Conservation (phyloP, 2,888 invertebrate genomes). For the Gandaritis pyraliata region DNA sequence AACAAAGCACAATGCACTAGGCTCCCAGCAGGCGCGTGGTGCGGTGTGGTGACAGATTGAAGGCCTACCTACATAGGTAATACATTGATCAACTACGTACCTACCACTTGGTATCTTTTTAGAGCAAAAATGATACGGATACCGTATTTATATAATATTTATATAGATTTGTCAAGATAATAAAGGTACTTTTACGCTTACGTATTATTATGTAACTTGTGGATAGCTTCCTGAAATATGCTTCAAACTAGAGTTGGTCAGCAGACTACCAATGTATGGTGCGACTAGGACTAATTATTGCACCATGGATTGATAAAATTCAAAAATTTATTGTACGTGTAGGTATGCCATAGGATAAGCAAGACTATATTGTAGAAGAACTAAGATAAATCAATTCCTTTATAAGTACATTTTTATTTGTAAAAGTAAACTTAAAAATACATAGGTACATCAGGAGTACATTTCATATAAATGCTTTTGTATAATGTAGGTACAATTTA, state of each 20-base stretch:
- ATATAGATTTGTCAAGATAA: background rate
- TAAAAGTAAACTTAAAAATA: slow-evolving; percentile 27
- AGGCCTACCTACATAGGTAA: background rate
- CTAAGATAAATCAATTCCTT: background rate
- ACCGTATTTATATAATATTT: background rate
- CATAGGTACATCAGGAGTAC: slow-evolving; percentile 2
- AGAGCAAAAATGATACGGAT: slow-evolving; percentile 8
- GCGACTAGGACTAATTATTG: no score
- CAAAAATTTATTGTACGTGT: no score
- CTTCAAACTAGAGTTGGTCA: no score
- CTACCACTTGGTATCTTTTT: slow-evolving; percentile 7
- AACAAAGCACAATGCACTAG: no score
- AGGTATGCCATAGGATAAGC: no score
- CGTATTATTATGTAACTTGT: background rate
- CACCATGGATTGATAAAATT: no score
- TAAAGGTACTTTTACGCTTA: background rate
- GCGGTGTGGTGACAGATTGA: background rate
- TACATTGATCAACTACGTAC: slow-evolving; percentile 1
- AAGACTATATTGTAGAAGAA: no score
- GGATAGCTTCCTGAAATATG: no score
- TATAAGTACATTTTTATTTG: slow-evolving; percentile 17
- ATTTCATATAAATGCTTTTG: slow-evolving; percentile 7
- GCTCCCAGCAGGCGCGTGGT: no score
- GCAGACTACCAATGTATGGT: no score
- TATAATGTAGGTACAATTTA: background rate